Conservation (phyloP, 2,888 invertebrate genomes). For the Andrena flavipes region DNA sequence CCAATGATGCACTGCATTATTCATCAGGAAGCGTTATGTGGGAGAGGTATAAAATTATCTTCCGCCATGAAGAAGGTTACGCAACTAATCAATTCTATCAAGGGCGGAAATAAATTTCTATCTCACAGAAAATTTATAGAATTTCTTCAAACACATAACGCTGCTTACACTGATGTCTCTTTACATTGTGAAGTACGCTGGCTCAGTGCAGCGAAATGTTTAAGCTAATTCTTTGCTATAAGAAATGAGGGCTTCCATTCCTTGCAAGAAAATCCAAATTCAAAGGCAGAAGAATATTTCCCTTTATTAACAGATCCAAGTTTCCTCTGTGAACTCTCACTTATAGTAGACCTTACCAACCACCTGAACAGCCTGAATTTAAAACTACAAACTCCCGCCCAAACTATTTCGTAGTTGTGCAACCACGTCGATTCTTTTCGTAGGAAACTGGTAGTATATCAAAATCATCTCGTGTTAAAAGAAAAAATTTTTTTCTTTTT, state of each 20-base stretch:
- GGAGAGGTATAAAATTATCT: slow-evolving; percentile 14
- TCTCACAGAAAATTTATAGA: slow-evolving; percentile 12
- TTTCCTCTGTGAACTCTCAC: neutral
- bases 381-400: neutral
- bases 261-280: neutral
- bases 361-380: neutral
- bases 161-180: neutral
- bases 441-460: no score
- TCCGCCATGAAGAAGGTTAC: no score
- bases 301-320: neutral
- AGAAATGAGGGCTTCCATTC: neutral
- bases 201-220: slow-evolving; percentile 9
- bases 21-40: slow-evolving; percentile 3
- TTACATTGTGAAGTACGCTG: slow-evolving; percentile 10
- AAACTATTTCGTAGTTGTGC: neutral
- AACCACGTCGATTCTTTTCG: neutral
- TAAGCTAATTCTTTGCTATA: neutral
- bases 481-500: neutral
- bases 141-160: slow-evolving; percentile 25
- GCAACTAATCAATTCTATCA: no score
- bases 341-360: neutral
- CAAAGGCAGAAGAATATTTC: neutral
- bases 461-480: neutral
- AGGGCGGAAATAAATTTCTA: no score
- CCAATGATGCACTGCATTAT: neutral